phyloP scores from a whole-genome alignment of 2,113 vertebrate genomes.

The Triplophysa tibetana region DNA sequence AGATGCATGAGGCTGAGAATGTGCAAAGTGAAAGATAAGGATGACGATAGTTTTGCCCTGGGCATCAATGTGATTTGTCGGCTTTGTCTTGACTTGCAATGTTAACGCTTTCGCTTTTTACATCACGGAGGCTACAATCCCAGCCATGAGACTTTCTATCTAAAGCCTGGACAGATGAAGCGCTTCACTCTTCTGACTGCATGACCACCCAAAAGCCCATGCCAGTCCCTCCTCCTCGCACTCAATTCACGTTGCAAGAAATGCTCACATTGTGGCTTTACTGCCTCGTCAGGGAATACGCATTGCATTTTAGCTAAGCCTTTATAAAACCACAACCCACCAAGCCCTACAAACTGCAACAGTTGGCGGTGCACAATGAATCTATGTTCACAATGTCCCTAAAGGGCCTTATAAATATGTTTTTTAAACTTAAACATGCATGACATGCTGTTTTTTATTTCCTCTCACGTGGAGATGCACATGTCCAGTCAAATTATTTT shows the following conservation, averaged over 20 bases:
- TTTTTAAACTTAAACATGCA: neutral
- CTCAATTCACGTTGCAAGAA: conserved; percentile 12
- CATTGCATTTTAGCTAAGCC: conserved; percentile 37
- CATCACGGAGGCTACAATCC: conserved; percentile 2
- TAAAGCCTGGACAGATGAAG: conserved; percentile 10
- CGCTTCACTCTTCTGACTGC: conserved; percentile 6
- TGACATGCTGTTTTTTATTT: neutral
- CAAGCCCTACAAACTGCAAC: no score
- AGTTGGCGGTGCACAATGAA: neutral
- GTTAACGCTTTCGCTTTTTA: conserved; percentile 26
- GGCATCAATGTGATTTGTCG: conserved; percentile 66
- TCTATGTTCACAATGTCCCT: neutral
- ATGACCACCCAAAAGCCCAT: conserved; percentile 47
- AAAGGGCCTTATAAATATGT: no score
- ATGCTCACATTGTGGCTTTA: neutral
- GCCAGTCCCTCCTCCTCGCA: conserved; percentile 32
- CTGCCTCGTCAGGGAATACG: conserved; percentile 35
- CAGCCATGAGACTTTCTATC: neutral
- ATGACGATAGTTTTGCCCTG: conserved; percentile 30
- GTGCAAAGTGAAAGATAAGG: conserved; percentile 47
- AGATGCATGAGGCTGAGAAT: conserved; percentile 53
- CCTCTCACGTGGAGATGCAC: conserved; percentile 32
- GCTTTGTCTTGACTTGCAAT: conserved; percentile 29
- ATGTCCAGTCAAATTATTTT: conserved; percentile 1
- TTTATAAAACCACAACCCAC: neutral